Base-by-base conservation (phyloP, 2,888 invertebrate species). In the Metalampra italica region DNA sequence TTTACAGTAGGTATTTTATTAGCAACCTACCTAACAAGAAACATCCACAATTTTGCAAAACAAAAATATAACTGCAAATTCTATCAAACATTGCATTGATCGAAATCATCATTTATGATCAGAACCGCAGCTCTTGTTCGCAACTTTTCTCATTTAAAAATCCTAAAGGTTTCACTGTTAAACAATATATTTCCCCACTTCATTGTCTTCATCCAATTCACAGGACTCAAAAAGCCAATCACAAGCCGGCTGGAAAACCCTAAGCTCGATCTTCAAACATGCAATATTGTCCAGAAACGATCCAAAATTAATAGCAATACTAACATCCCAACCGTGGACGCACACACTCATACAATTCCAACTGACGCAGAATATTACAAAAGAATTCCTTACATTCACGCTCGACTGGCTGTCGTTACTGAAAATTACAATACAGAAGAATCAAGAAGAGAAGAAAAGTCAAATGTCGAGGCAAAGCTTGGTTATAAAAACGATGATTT, bases 241-340 rank as follows among this genome's bases (percentile, higher is more conserved):
- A 5, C 63, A 78, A 54, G 74, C 73, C 1, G 86, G 83, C 5
- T 89, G 88, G 88, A 84, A 80, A 63, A 78, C 86, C 0, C 57
- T 89, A 7, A 78, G 74, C 44, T 66, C 86, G 0, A 75, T 89
- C 36, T 87, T 83, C 60, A 84, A 81, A 66, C 75, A 88, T 57
- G 84, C 85, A 0, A 76, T 86, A 9, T 61, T 75, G 0, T 62
- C 71, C 1, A 82, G 78, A 57, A 79, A 78, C 48, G 87, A 88
- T 46, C 60, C 77, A 0, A 78, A 74, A 45, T 49, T 89, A 3
- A 75, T 82, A 0, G 75, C 78, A 0, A 73, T 65, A 1, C 63
- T 88, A 0, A 84, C 85, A 1, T 79, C 81, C 0, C 88, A 89
- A 55, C 82, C 86, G 0, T 88, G 88, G 88, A 87, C 84, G 0